Base-by-base conservation (phyloP, 2,113 vertebrate genomes). In the Rhinoptilus africanus region DNA sequence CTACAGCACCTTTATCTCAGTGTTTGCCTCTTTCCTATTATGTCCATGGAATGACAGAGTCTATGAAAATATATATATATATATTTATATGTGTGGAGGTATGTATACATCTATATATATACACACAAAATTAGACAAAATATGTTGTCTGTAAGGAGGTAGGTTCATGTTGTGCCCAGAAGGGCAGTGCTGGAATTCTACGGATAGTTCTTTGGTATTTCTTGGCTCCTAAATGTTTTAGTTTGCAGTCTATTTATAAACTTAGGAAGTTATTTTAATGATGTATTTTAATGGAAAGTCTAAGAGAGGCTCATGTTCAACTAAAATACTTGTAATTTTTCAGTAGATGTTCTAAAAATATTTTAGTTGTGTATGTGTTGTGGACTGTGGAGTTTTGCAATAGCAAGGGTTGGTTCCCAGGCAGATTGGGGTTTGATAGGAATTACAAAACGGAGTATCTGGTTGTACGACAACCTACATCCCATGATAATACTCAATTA, bases 261-360 rank as follows among this genome's bases (percentile, higher is more conserved):
- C 47, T 54, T 50, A 35, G 27, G 78, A 96, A 96, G 92, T 79
- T 95, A 96, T 96, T 97, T 92, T 89, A 82, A 93, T 89, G 54
- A 79, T 83, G 16, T 76, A 30, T 92, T 89, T 93, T 59, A 89
- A 88, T 76, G 91, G 91, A 69, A 93, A 75, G 77, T 91, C 62
- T 82, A 72, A 66, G 69, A 82, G 78, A 79, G 77, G n/a, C 30
- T 92, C 19, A 50, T 85, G 85, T 93, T 77, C 39, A 88, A 54
- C 62, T 62, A 26, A 89, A 92, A 53, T 53, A 37, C 74, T 85
- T 82, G 26, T 53, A 21, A 67, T 72, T 91, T 91, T 89, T 79
- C 66, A 66, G 56, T 60, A 56, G 41, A 63, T 62, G 27, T 82
- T 88, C 71, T 91, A 89, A 93, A 69, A 91, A 93, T 85, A 85